Evolutionary conservation across 1,140 invertebrate genomes (phyloP), one percentile per base, ranked within the genome.

Genomic region (Drosophila takahashii): DNA sequence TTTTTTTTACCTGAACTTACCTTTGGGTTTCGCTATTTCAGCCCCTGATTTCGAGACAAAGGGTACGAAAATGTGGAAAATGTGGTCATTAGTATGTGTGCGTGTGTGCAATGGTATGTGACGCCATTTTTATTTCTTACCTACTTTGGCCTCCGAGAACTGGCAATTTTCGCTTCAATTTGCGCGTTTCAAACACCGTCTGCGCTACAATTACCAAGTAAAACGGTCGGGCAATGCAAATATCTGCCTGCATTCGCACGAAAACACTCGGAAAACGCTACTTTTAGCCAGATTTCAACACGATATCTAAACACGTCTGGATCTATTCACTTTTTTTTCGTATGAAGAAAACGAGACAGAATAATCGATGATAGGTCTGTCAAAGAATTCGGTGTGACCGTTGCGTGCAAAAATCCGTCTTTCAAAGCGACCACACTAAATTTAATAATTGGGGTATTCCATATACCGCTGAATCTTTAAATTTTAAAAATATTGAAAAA

Each of bases 101-200:
- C 56, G 39, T 76, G 45, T 42, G 37, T 51, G 47, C 56, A 37
- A 13, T 37, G 48, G 45, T 29, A 48, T 81, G 42, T 58, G 60
- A 72, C 83, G 83, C 83, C 83, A 87, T 87, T 77, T 89, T 87
- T 76, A 80, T 71, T 51, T 26, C 79, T 81, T 76, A 89, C 83
- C 71, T 69, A 79, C 59, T 60, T 47, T 52, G 39, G 41, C 18
- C 39, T 34, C 16, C 9, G 29, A 53, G 26, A 34, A 41, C 42
- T 22, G 10, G 16, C 16, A 11, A 16, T 48, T 37, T 9, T 41
- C 4, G 9, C 48, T 41, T 34, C 2, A 13, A 56, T 29, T 37
- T n/a, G 3, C 37, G 10, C n/a, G 8, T 15, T 10, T 67, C 39
- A 48, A 41, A 42, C 62, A 11, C 44, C 61, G 45, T 51, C 44